Percentiles rank a stretch among this genome's conserved stretches.
phyloP scores from a whole-genome alignment of 2,797 vertebrate species.

The Tolypeutes matacus region DNA sequence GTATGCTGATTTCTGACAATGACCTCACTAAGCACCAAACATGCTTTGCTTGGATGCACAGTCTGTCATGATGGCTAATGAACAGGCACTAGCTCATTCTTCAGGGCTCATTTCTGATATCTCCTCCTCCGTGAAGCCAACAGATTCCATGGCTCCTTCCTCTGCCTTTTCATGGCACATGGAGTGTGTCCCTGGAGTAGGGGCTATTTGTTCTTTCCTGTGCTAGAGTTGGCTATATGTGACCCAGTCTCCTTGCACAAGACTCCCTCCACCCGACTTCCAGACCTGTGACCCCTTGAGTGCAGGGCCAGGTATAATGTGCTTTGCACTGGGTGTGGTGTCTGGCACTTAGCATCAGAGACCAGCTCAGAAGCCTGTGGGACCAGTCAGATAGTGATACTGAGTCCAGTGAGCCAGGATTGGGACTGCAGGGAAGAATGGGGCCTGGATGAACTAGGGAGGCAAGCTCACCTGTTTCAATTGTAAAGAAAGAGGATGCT shows the following conservation, averaged over 20 bases:
- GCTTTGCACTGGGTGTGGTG: neutral
- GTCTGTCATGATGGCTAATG: rapidly evolving
- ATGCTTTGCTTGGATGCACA: neutral
- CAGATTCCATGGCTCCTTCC: neutral
- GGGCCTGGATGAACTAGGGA: neutral
- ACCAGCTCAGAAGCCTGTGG: neutral
- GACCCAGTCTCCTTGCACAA: neutral
- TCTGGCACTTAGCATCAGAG: neutral
- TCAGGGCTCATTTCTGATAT: neutral
- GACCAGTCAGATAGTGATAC: too few relatives aligned
- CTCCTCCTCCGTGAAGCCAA: neutral
- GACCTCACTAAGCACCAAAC: neutral
- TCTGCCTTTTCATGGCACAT: neutral
- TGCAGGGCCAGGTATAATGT: neutral
- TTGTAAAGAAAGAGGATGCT: neutral
- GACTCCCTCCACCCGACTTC: neutral
- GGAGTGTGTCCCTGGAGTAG: neutral
- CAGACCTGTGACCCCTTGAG: neutral
- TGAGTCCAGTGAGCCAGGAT: neutral
- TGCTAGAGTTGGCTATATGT: neutral
- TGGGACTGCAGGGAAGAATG: neutral
- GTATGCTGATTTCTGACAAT: neutral
- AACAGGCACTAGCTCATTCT: neutral
- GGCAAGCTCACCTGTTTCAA: neutral
- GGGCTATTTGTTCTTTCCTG: neutral